Conservation (phyloP, 2,888 invertebrate genomes). For the Polylopha cassiicola region DNA sequence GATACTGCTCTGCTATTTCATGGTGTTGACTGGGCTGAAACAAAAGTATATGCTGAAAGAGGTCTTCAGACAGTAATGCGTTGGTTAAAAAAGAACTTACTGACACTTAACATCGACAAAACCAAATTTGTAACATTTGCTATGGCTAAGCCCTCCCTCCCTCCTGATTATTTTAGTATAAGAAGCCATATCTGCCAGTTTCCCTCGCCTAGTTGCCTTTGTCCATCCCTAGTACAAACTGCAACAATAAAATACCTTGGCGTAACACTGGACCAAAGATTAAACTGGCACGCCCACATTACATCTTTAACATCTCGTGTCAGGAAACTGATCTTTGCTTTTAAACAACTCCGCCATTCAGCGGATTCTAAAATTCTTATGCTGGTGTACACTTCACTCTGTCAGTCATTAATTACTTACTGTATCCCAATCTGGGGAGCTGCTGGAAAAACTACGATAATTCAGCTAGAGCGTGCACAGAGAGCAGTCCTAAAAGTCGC, state of each 20-base stretch:
- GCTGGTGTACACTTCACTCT: slow-evolving; percentile 1
- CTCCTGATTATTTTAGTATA: slow-evolving; percentile 7
- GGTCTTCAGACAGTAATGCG: not conserved
- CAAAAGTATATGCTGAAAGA: not conserved
- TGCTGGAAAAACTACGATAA: no score
- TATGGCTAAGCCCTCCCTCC: slow-evolving; percentile 3
- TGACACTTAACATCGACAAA: slow-evolving; percentile 14
- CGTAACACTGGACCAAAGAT: slow-evolving; percentile 4
- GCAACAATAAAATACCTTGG: slow-evolving; percentile 10
- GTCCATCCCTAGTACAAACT: not conserved
- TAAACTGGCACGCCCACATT: slow-evolving; percentile 6
- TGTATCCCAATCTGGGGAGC: no score
- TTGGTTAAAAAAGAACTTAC: slow-evolving; percentile 6
- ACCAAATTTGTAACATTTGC: slow-evolving; percentile 14
- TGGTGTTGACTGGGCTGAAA: slow-evolving; percentile 8
- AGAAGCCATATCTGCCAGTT: slow-evolving; percentile 6
- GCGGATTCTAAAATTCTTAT: not conserved
- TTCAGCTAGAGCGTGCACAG: no score
- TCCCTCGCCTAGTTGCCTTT: not conserved
- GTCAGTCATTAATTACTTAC: slow-evolving; percentile 1
- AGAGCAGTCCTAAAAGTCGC: no score
- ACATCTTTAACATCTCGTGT: slow-evolving; percentile 1
- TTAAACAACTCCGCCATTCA: slow-evolving; percentile 3
- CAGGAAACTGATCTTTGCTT: slow-evolving; percentile 6
- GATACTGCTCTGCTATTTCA: slow-evolving; percentile 18